Conservation (phyloP, 1,140 invertebrate species). For the Leptopilina boulardi region DNA sequence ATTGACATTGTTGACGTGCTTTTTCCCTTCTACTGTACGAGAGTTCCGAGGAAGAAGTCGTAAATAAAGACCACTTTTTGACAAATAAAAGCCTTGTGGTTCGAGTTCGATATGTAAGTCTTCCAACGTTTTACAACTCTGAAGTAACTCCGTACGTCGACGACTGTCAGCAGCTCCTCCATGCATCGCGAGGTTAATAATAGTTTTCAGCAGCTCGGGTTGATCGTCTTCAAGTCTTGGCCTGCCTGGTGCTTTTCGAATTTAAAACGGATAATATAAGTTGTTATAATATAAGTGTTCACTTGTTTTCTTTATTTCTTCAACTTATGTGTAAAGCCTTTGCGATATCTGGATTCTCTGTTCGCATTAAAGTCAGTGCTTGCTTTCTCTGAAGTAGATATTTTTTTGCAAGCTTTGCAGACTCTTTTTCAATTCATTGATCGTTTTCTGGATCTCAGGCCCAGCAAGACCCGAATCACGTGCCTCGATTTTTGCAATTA, state of each 20-base stretch:
- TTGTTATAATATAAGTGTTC: neutral
- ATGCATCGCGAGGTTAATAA: slow-evolving; percentile 37
- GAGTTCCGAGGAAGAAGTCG: slow-evolving; percentile 37
- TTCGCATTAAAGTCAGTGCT: neutral
- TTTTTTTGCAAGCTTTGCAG: neutral
- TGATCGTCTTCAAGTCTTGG: slow-evolving; percentile 20
- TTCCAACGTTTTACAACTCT: slow-evolving; percentile 40
- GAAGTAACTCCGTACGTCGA: slow-evolving; percentile 25
- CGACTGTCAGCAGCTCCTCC: slow-evolving; percentile 34
- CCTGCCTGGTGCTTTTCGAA: slow-evolving; percentile 9
- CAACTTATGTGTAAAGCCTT: neutral
- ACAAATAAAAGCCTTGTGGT: slow-evolving; percentile 10
- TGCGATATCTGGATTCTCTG: neutral
- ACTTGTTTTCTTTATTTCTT: neutral
- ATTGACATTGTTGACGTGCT: slow-evolving; percentile 39
- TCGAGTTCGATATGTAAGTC: slow-evolving; percentile 36
- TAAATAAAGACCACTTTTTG: slow-evolving; percentile 37
- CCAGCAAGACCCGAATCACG: slow-evolving; percentile 21
- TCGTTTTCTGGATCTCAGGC: neutral
- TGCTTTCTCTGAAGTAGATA: neutral
- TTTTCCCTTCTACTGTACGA: slow-evolving; percentile 34
- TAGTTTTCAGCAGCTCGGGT: slow-evolving; percentile 29
- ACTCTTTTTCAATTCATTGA: neutral
- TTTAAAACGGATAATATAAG: neutral
- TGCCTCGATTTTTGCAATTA: neutral